These are phyloP conservation scores for Tryphoninae sp. DNA, from an alignment of 2,888 invertebrate genomes.

Conservation along the genomic window DNA sequence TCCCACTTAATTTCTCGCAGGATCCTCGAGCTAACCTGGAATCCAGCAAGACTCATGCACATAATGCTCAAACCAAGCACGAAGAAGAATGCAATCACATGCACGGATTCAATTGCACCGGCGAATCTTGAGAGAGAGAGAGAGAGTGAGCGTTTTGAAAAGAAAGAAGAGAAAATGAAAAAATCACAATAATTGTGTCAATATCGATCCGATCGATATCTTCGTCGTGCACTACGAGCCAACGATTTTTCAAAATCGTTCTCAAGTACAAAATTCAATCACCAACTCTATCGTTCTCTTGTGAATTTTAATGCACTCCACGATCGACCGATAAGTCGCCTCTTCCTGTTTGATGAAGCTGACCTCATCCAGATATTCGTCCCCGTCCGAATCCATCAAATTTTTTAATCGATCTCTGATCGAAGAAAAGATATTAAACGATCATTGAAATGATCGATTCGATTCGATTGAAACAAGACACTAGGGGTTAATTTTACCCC, in stretches of 20 bases:
- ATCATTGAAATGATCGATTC: background rate
- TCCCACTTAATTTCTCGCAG: background rate
- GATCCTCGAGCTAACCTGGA: conserved; percentile 32
- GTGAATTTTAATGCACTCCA: conserved; percentile 60
- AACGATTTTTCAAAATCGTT: background rate
- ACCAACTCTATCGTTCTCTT: conserved; percentile 59
- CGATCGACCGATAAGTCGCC: conserved; percentile 34
- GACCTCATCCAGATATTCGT: background rate
- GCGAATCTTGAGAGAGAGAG: conserved; percentile 42
- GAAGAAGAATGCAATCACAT: conserved; percentile 38
- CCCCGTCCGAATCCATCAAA: conserved; percentile 6
- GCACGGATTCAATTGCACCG: conserved; percentile 48
- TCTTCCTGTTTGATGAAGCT: conserved; percentile 13
- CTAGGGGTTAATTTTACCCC: conserved; percentile 29
- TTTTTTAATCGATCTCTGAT: conserved; percentile 33
- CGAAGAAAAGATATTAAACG: background rate
- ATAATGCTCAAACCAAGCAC: conserved; percentile 50
- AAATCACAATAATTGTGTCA: background rate
- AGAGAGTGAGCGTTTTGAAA: background rate
- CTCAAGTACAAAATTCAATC: conserved; percentile 1
- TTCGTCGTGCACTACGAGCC: background rate
- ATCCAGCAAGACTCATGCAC: conserved; percentile 57
- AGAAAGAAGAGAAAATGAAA: background rate
- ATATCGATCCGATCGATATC: too few species aligned
- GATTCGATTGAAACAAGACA: background rate